Conservation (phyloP, 1,140 invertebrate species). For the Sitobion miscanthi region DNA sequence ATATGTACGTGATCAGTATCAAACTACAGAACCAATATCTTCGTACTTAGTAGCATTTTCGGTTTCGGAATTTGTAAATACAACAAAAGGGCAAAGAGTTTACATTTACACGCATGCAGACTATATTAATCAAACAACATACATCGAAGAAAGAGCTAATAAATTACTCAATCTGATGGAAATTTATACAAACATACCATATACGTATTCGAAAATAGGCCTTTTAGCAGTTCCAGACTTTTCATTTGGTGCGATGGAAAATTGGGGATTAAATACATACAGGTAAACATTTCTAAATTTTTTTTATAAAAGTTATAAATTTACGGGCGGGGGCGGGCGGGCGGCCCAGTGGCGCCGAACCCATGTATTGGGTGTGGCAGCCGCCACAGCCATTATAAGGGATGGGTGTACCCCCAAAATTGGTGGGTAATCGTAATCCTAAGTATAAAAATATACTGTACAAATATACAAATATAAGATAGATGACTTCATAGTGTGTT, state of each 20-base stretch:
- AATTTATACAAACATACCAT: conserved; percentile 58
- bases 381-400: too few relatives aligned
- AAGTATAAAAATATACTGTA: too few relatives aligned
- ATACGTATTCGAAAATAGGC: conserved; percentile 65
- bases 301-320: not conserved
- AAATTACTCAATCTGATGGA: conserved; percentile 61
- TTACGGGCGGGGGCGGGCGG: too few relatives aligned
- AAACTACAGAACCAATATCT: conserved; percentile 68
- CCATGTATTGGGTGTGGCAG: too few relatives aligned
- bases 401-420: too few relatives aligned
- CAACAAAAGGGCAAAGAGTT: conserved; percentile 66
- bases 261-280: conserved; percentile 75
- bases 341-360: too few relatives aligned
- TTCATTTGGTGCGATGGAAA: conserved; percentile 83
- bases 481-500: too few relatives aligned
- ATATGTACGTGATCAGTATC: conserved; percentile 27
- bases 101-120: conserved; percentile 74
- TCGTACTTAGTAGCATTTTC: conserved; percentile 78
- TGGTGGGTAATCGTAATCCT: too few relatives aligned
- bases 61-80: conserved; percentile 69
- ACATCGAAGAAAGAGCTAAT: conserved; percentile 63
- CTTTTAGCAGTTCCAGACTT: conserved; percentile 79
- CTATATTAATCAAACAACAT: conserved; percentile 64
- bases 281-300: conserved; percentile 61
- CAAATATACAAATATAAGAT: too few relatives aligned